Conservation (phyloP, 2,113 vertebrate species). For the Acrocephalus kingi region DNA sequence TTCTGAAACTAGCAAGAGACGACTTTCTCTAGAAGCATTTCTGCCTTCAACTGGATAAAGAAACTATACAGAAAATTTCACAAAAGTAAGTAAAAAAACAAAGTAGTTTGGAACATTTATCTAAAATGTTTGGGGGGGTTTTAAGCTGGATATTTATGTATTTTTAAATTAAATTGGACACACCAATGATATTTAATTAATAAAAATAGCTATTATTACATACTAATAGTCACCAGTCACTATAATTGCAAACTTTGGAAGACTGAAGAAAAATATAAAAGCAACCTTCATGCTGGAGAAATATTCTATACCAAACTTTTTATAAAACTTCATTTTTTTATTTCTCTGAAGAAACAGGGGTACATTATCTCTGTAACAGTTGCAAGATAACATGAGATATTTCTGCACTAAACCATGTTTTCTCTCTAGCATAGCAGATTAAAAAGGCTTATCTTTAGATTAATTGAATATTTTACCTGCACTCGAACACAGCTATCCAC, state of each 20-base stretch:
- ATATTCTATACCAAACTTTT: not conserved
- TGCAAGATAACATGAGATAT: not conserved
- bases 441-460: not conserved
- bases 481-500: slow-evolving; percentile 91
- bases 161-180: not conserved
- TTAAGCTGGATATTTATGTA: not conserved
- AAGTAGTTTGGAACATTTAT: not conserved
- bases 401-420: not conserved
- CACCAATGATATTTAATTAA: not conserved
- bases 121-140: not conserved
- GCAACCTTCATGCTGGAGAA: not conserved
- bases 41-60: slow-evolving; percentile 77
- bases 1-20: slow-evolving; percentile 88
- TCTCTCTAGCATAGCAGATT: not conserved
- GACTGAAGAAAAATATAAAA: not conserved
- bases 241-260: not conserved
- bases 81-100: not conserved
- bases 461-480: slow-evolving; percentile 76
- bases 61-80: slow-evolving; percentile 79
- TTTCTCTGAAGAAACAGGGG: not conserved
- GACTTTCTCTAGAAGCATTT: slow-evolving; percentile 77
- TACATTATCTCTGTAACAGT: not conserved
- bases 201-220: not conserved
- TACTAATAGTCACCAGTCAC: not conserved
- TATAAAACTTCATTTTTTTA: not conserved